Base-by-base conservation (phyloP, 1,140 invertebrate genomes). In the Proctacanthus coquilletti region DNA sequence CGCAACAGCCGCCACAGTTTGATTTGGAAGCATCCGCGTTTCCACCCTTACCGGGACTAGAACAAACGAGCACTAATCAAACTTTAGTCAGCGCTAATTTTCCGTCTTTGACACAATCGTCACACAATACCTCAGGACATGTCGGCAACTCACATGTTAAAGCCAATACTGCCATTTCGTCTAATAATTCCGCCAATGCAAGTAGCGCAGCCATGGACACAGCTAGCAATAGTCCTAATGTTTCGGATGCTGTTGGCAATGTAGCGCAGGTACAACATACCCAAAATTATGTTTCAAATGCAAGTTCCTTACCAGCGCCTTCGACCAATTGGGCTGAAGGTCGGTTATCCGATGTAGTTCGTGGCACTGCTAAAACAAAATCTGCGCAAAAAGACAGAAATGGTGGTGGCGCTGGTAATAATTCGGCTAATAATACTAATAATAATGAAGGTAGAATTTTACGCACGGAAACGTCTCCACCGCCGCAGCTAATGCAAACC, bases 11-110 rank as follows among this genome's bases (percentile, higher is more conserved):
- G 32, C 64, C 70, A 17, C 72, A 82, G 50, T 87, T 87, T 62
- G 84, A 86, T 56, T 63, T 87, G 36, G 80, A 82, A 60, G 79
- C 78, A 42, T 69, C 76, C 25, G 75, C 82, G 34, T 87, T 88
- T 58, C 84, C 84, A 37, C 84, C 84, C 36, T 66, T 87, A 54
- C 82, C 82, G 31, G 77, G 79, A 46, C 19, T 37, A 34, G 42
- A 38, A 27, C 9, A 13, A 18, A 18, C 13, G 60, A 57, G 32
- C 57, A 51, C 43, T 33, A 48, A 18, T 49, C 52, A 9, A 48
- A 25, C 9, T 9, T 18, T n/a, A 8, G 18, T 15, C 8, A 18
- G 15, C 4, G 6, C 21, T 4, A 27, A n/a, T 21, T 5, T 38
- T 11, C 30, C 15, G 20, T 34, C 20, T 14, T 13, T 32, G 5